A percentile compares a stretch with the other conserved stretches of the same genome.
phyloP scores from a whole-genome alignment of 2,113 vertebrate genomes.

The Apodemus speciosus region DNA sequence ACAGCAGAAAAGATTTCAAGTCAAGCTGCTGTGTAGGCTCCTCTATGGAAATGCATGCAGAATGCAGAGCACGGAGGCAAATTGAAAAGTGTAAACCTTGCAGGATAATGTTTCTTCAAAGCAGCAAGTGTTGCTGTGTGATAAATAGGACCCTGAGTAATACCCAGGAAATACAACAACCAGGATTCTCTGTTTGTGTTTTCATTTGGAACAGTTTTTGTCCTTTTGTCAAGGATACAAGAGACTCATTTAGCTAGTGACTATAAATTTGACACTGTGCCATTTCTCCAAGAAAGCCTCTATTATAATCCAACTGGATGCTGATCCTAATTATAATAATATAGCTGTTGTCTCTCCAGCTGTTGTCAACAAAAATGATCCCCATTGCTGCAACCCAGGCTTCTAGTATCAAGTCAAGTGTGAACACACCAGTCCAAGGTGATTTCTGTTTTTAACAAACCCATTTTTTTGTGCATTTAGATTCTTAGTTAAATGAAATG shows the following conservation, averaged over 20 bases:
- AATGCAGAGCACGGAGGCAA: constrained; percentile 65
- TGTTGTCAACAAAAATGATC: constrained; percentile 80
- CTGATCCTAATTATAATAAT: constrained; percentile 85
- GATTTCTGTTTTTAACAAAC: constrained; percentile 59
- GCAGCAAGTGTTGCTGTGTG: constrained; percentile 73
- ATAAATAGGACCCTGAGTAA: constrained; percentile 78
- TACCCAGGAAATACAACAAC: constrained; percentile 77
- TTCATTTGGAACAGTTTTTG: constrained; percentile 80
- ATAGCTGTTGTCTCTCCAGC: constrained; percentile 80
- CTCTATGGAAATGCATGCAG: constrained; percentile 73
- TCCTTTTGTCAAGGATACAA: constrained; percentile 83
- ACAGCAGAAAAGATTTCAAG: constrained; percentile 62
- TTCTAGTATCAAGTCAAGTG: constrained; percentile 63
- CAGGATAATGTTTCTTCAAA: constrained; percentile 77
- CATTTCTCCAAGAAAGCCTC: constrained; percentile 85
- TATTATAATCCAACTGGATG: constrained; percentile 81
- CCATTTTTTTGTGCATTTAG: constrained; percentile 42
- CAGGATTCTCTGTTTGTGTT: constrained; percentile 79
- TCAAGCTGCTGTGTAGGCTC: constrained; percentile 50
- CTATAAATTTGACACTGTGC: constrained; percentile 84
- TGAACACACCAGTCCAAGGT: constrained; percentile 58
- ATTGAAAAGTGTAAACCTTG: constrained; percentile 73
- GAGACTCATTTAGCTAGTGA: constrained; percentile 85
- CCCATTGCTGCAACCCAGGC: constrained; percentile 66
- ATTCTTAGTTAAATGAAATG: constrained; percentile 67